Conservation (phyloP, 1,140 invertebrate genomes). For the Phymastichus coffea region DNA sequence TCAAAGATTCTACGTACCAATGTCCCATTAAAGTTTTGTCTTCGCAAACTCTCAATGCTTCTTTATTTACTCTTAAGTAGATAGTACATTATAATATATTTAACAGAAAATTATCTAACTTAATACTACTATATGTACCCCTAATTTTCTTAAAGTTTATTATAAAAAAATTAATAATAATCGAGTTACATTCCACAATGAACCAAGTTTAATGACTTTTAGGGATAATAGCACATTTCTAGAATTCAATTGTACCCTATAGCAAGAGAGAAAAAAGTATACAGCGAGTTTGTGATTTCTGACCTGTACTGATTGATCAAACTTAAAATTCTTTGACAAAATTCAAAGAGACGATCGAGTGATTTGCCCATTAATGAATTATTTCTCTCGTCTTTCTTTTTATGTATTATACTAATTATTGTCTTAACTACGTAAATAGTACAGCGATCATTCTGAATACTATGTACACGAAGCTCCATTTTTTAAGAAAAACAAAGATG, state of each 20-base stretch:
- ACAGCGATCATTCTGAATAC: conserved; percentile 5
- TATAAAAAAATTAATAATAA: conserved; percentile 6
- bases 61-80: no score
- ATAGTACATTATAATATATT: no score
- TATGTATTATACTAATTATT: conserved; percentile 15
- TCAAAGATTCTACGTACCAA: no score
- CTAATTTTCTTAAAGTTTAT: conserved; percentile 7
- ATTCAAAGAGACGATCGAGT: not conserved
- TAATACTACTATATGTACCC: conserved; percentile 16
- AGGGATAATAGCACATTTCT: not conserved
- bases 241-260: not conserved
- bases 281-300: not conserved
- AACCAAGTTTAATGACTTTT: not conserved
- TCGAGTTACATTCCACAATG: conserved; percentile 21
- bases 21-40: no score
- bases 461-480: conserved; percentile 6
- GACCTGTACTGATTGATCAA: conserved; percentile 3
- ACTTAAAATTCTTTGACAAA: not conserved
- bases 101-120: no score
- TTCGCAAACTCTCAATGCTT: no score
- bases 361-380: conserved; percentile 8
- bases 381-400: conserved; percentile 2
- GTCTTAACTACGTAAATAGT: no score
- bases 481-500: conserved; percentile 6
- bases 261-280: not conserved